Evolutionary conservation across 2,797 vertebrate species (phyloP), one percentile per base, ranked within the genome.

Genomic region (Crax fasciolata): DNA sequence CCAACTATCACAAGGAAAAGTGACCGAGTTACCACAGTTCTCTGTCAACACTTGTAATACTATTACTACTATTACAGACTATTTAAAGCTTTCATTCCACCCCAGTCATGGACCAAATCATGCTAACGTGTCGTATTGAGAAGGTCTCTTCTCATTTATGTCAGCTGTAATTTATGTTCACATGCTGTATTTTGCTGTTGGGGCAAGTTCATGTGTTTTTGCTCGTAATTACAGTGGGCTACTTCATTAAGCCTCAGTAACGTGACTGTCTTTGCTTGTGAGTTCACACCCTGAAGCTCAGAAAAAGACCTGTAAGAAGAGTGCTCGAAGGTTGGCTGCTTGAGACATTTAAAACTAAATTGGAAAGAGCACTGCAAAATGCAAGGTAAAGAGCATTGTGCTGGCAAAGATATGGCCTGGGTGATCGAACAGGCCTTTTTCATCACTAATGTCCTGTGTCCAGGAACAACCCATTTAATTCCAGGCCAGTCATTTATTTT

Each of bases 391-490:
- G 79, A 91, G 59, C 66, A 72, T 16, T 73, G 48, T 39, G 32
- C 63, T 57, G 52, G 63, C 89, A 89, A 82, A 57, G 63, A 92
- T 48, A 81, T 19, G 48, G 78, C 70, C 70, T 52, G 73, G 6
- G 23, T 88, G 89, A 94, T 88, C 87, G 86, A 94, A 71, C 83
- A 73, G 77, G 76, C 82, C 94, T 82, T 94, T 91, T 95, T 89
- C 91, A 82, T 90, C 83, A 76, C 89, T 95, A 96, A 93, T 71
- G 84, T 84, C 46, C 59, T 7, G 1, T 71, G 77, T 93, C 89
- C 91, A 97, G 89, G 91, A 94, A 74, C 91, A 96, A 84, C 82
- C 83, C 92, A 94, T 94, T 95, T 96, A 94, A 95, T 96, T 96
- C 91, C 85, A 91, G 74, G 44, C 82, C 94, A 96, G 85, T 71